These are phyloP conservation scores for Nymphalis polychloros DNA, from an alignment of 2,888 invertebrate genomes.

Conservation along the genomic window DNA sequence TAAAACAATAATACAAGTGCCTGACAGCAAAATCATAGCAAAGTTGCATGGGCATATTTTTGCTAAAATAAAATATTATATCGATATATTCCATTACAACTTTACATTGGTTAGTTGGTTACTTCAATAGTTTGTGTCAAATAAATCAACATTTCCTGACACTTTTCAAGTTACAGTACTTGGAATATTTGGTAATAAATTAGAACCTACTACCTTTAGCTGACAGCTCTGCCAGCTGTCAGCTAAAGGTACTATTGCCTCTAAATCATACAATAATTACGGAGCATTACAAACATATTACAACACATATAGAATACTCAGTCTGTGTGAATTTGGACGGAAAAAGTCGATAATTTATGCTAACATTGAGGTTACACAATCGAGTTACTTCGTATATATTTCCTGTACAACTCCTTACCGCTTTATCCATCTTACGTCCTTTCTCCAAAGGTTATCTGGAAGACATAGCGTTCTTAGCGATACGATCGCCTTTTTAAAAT, in stretches of 20 bases:
- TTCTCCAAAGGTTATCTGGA: no score
- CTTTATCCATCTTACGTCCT: no score
- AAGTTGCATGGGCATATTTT: background rate
- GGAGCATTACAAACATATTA: background rate
- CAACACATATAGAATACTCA: background rate
- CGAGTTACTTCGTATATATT: no score
- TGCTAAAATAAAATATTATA: background rate
- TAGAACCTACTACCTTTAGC: conserved; percentile 9
- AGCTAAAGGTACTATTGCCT: no score
- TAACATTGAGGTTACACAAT: no score
- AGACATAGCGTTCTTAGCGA: no score
- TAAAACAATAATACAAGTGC: background rate
- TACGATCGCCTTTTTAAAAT: no score
- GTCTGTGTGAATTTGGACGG: background rate
- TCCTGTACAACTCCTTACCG: no score
- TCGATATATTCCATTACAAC: no score
- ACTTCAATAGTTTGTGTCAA: background rate
- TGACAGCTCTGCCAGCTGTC: conserved; percentile 15
- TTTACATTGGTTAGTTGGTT: no score
- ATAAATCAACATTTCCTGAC: background rate
- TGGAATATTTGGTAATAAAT: conserved; percentile 18
- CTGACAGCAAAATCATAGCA: conserved; percentile 1
- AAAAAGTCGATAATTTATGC: no score
- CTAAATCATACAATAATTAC: conserved; percentile 13
- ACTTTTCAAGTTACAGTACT: conserved; percentile 2